Evolutionary conservation across 2,113 vertebrate genomes (phyloP).

Genomic region (Zosterops borbonicus): DNA sequence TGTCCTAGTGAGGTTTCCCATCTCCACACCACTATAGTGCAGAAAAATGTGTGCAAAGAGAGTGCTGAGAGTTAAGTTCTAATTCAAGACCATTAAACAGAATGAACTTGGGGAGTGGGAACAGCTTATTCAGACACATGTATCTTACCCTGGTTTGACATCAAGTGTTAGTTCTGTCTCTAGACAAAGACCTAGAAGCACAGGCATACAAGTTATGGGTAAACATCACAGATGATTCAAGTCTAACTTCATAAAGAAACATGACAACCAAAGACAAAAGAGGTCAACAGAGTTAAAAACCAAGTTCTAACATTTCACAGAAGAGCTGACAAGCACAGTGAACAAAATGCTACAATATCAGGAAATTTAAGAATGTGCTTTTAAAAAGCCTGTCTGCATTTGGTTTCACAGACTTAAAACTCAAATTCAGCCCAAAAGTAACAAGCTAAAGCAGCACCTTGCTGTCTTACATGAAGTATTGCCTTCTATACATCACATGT

Average conservation of each 20-base stretch:
- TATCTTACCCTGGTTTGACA: constrained; percentile 12
- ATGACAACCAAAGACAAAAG: constrained; percentile 5
- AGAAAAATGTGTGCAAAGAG: constrained; percentile 19
- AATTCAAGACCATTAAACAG: neutral
- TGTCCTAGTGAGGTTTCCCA: neutral
- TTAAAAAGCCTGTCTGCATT: constrained; percentile 32
- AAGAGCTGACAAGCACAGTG: neutral
- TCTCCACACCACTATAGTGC: neutral
- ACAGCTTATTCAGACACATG: constrained; percentile 7
- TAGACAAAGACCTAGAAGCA: constrained; percentile 60
- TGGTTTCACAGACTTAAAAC: constrained; percentile 4
- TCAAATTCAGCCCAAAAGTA: constrained; percentile 2
- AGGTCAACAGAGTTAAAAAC: neutral
- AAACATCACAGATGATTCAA: neutral
- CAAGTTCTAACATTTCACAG: neutral
- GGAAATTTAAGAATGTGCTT: constrained; percentile 53
- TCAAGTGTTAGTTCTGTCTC: constrained; percentile 14
- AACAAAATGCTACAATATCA: constrained; percentile 39
- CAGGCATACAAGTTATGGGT: neutral
- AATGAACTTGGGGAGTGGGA: neutral
- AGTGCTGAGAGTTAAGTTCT: neutral
- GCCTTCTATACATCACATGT: neutral
- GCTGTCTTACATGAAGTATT: neutral
- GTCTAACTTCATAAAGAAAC: neutral
- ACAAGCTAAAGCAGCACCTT: constrained; percentile 35